phyloP scores from a whole-genome alignment of 2,797 vertebrate species.

The Decapterus maruadsi region DNA sequence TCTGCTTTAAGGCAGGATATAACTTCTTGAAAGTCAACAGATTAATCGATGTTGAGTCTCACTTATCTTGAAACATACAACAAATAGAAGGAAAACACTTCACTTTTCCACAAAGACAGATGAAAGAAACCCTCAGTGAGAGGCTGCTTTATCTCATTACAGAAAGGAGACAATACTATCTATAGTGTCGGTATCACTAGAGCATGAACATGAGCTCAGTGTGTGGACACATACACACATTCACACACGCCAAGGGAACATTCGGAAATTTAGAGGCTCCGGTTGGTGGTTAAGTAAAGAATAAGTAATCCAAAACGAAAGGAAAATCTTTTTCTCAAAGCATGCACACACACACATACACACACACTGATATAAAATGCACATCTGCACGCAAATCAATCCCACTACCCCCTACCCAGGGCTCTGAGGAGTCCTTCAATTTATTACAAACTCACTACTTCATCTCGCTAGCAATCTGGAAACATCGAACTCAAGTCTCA shows the following conservation, averaged over 20 bases:
- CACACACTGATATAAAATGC: slow-evolving; percentile 22
- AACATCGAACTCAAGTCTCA: slow-evolving; percentile 66
- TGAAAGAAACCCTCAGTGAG: neutral
- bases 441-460: slow-evolving; percentile 69
- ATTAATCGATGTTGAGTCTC: neutral
- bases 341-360: slow-evolving; percentile 8
- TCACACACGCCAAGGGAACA: slow-evolving; percentile 3
- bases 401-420: slow-evolving; percentile 49
- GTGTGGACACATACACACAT: neutral
- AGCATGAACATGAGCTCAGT: neutral
- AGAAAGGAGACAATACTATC: neutral
- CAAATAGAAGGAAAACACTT: neutral
- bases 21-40: neutral
- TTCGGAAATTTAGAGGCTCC: slow-evolving; percentile 18
- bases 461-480: slow-evolving; percentile 69
- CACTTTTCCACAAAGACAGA: slow-evolving; percentile 3
- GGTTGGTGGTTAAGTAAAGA: slow-evolving; percentile 25
- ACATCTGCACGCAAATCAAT: slow-evolving; percentile 60
- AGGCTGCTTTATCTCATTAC: neutral
- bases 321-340: slow-evolving; percentile 31
- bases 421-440: slow-evolving; percentile 67
- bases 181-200: neutral
- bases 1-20: too few species aligned
- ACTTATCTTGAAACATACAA: neutral
- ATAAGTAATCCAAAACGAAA: slow-evolving; percentile 1